phyloP scores from a whole-genome alignment of 2,888 invertebrate genomes.

The Phengaris alcon region DNA sequence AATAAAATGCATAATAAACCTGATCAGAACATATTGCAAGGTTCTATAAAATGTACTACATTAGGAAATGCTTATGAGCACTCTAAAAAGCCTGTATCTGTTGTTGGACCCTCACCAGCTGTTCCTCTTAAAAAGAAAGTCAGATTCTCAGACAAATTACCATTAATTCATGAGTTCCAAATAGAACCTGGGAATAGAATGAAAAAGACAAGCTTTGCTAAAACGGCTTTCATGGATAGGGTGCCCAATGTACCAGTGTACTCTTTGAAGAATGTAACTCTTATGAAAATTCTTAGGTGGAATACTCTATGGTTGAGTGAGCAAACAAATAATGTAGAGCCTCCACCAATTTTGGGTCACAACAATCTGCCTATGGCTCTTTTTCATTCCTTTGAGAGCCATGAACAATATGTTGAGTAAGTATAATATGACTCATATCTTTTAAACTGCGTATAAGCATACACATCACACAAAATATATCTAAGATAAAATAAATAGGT shows the following conservation, averaged over 20 bases:
- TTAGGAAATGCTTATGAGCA: slow-evolving; percentile 42
- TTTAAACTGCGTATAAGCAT: not conserved
- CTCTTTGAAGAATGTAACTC: slow-evolving; percentile 68
- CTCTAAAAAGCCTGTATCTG: slow-evolving; percentile 51
- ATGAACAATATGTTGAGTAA: slow-evolving; percentile 81
- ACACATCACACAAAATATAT: too few species aligned
- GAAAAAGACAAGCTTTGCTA: slow-evolving; percentile 60
- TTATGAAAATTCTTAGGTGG: slow-evolving; percentile 81
- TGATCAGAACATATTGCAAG: not conserved
- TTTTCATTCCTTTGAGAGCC: slow-evolving; percentile 75
- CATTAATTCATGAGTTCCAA: slow-evolving; percentile 54
- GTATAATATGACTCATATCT: slow-evolving; percentile 40
- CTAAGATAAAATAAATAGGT: too few species aligned
- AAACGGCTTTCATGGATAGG: slow-evolving; percentile 51
- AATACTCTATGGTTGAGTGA: slow-evolving; percentile 83
- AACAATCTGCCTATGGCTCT: slow-evolving; percentile 72
- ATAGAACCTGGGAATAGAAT: slow-evolving; percentile 65
- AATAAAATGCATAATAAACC: slow-evolving; percentile 6
- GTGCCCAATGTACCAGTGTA: slow-evolving; percentile 53
- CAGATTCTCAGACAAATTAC: slow-evolving; percentile 53
- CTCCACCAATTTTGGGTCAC: slow-evolving; percentile 78
- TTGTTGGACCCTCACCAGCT: slow-evolving; percentile 54
- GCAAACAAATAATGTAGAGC: slow-evolving; percentile 66
- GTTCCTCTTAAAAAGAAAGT: slow-evolving; percentile 57
- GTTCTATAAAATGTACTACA: not conserved